Evolutionary conservation across 2,888 invertebrate genomes (phyloP).

Genomic region (Pollenia amentaria): DNA sequence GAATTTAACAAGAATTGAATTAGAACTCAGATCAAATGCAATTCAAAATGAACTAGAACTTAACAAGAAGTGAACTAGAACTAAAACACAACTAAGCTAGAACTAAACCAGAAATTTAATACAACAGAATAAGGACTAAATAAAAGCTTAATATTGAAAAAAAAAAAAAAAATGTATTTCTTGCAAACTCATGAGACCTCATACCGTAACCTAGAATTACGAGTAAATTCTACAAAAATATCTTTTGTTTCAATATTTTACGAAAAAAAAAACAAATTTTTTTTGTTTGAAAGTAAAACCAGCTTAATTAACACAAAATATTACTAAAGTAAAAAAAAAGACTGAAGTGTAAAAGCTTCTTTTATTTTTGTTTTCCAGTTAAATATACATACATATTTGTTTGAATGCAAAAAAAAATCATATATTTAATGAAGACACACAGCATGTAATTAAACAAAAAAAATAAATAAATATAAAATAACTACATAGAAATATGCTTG

Average conservation of each 20-base stretch:
- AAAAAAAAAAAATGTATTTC: too few species aligned
- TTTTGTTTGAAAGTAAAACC: conserved; percentile 57
- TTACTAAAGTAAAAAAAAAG: neutral
- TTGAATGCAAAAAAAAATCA: conserved; percentile 61
- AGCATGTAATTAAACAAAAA: conserved; percentile 72
- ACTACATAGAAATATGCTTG: conserved; percentile 17
- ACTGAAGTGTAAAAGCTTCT: neutral
- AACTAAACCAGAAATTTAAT: too few species aligned
- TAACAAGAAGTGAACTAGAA: too few species aligned
- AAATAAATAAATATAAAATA: conserved; percentile 25
- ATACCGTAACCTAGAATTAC: neutral
- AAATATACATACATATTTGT: conserved; percentile 14
- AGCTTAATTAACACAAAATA: conserved; percentile 61
- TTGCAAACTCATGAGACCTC: too few species aligned
- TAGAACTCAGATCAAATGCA: too few species aligned
- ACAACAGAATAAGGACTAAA: too few species aligned
- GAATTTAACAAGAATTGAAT: too few species aligned
- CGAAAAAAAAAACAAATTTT: neutral
- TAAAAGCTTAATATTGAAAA: too few species aligned
- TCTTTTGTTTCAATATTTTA: neutral
- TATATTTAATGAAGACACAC: conserved; percentile 73
- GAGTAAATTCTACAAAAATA: neutral
- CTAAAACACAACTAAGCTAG: too few species aligned
- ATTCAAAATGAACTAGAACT: too few species aligned
- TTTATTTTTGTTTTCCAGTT: conserved; percentile 16